These are phyloP conservation scores for Stictocephala bisonia DNA, from an alignment of 2,888 invertebrate genomes.

Conservation along the genomic window DNA sequence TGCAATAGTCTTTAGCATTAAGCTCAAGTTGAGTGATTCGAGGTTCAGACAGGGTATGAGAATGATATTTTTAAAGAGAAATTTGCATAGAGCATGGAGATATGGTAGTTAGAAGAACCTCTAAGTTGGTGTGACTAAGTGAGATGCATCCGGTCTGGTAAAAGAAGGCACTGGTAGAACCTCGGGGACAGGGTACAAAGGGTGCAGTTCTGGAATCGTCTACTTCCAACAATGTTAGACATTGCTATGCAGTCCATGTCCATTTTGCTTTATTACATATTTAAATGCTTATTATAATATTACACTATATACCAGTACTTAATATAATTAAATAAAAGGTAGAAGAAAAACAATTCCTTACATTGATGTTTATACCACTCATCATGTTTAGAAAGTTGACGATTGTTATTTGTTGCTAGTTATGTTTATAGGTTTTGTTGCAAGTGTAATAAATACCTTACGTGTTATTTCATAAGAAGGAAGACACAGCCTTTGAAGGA, in stretches of 20 bases:
- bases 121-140: no score
- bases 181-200: background rate
- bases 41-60: background rate
- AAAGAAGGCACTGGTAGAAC: no score
- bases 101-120: background rate
- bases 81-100: background rate
- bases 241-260: conserved; percentile 39
- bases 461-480: conserved; percentile 10
- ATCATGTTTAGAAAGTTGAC: conserved; percentile 31
- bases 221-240: conserved; percentile 29
- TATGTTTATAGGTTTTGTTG: conserved; percentile 31
- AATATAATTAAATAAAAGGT: conserved; percentile 35
- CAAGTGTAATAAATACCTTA: conserved; percentile 12
- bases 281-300: conserved; percentile 37
- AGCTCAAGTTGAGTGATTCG: conserved; percentile 6
- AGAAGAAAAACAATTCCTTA: conserved; percentile 34
- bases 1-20: background rate
- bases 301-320: conserved; percentile 39
- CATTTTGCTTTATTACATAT: conserved; percentile 42
- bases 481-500: background rate
- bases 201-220: conserved; percentile 12
- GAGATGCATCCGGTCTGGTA: no score
- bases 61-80: conserved; percentile 2
- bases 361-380: conserved; percentile 40
- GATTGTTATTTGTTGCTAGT: conserved; percentile 39